Conservation (phyloP, 2,113 vertebrate species). For the Seriola aureovittata region DNA sequence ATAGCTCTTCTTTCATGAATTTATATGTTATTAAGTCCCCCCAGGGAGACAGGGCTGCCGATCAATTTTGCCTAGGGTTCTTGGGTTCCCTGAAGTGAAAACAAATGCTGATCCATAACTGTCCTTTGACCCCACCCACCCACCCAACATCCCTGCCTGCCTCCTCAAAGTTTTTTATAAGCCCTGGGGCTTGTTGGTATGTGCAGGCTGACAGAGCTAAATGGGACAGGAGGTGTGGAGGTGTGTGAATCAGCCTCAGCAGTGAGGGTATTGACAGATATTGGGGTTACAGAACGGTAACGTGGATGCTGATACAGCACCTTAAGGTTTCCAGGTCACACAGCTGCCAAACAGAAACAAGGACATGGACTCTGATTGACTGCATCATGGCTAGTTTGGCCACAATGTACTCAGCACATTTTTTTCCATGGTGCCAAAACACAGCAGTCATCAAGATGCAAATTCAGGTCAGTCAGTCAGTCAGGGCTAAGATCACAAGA, state of each 20-base stretch:
- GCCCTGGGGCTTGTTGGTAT: slow-evolving; percentile 61
- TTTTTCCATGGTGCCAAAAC: slow-evolving; percentile 47
- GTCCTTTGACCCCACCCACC: slow-evolving; percentile 63
- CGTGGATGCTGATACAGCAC: slow-evolving; percentile 76
- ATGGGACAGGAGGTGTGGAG: slow-evolving; percentile 53
- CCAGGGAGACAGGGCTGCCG: slow-evolving; percentile 62
- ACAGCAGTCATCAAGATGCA: slow-evolving; percentile 73
- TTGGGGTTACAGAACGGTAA: slow-evolving; percentile 76
- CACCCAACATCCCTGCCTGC: slow-evolving; percentile 27
- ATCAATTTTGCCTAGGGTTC: slow-evolving; percentile 81
- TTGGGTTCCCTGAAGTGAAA: slow-evolving; percentile 80
- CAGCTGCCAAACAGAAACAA: slow-evolving; percentile 66
- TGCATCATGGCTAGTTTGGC: slow-evolving; percentile 60
- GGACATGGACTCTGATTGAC: slow-evolving; percentile 61
- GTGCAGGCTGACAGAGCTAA: slow-evolving; percentile 71
- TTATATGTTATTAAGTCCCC: slow-evolving; percentile 84
- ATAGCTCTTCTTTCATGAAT: slow-evolving; percentile 85
- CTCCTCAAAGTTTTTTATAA: slow-evolving; percentile 71
- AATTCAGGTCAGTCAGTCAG: slow-evolving; percentile 68
- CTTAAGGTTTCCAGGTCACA: slow-evolving; percentile 71
- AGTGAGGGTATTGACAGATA: slow-evolving; percentile 75
- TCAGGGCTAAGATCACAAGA: slow-evolving; percentile 52
- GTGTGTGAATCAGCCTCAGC: slow-evolving; percentile 67
- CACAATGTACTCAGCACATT: slow-evolving; percentile 49
- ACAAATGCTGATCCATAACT: slow-evolving; percentile 86